phyloP scores from a whole-genome alignment of 1,140 invertebrate genomes.

The Drosophila sproati region DNA sequence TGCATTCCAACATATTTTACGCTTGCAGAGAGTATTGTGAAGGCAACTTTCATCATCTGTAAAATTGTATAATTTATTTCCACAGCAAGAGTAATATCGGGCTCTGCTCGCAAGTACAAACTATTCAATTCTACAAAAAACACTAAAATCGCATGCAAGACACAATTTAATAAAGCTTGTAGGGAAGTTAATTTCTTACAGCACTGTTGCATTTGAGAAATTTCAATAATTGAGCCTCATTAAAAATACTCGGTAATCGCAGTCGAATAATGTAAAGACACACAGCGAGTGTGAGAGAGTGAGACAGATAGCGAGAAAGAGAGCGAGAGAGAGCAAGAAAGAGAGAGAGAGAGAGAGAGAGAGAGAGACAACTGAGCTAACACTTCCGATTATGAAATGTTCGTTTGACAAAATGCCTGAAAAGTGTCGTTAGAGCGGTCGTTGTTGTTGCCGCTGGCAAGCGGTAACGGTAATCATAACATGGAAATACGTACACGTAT shows the following conservation, averaged over 20 bases:
- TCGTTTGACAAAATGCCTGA: conserved; percentile 69
- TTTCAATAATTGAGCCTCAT: conserved; percentile 80
- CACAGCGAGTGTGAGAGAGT: not conserved
- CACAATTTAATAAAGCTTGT: conserved; percentile 16
- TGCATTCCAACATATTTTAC: no score
- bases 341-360: no score
- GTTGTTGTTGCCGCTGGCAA: conserved; percentile 30
- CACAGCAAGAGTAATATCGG: not conserved
- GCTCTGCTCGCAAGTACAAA: not conserved
- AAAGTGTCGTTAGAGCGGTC: conserved; percentile 27
- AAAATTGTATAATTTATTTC: not conserved
- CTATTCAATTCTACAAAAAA: not conserved
- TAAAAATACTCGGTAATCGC: conserved; percentile 69
- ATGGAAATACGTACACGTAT: conserved; percentile 68
- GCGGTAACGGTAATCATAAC: conserved; percentile 65
- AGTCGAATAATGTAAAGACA: conserved; percentile 21
- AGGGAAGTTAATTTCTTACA: conserved; percentile 50
- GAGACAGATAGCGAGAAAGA: not conserved
- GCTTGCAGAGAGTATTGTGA: no score
- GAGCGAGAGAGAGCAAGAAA: not conserved
- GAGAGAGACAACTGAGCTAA: conserved; percentile 38
- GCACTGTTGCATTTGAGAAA: conserved; percentile 75
- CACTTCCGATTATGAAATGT: conserved; percentile 81
- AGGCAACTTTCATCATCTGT: no score
- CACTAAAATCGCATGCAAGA: conserved; percentile 1